Evolutionary conservation across 2,888 invertebrate genomes (phyloP), one percentile per base, ranked within the genome.

Genomic region (Epirrhoe alternata): DNA sequence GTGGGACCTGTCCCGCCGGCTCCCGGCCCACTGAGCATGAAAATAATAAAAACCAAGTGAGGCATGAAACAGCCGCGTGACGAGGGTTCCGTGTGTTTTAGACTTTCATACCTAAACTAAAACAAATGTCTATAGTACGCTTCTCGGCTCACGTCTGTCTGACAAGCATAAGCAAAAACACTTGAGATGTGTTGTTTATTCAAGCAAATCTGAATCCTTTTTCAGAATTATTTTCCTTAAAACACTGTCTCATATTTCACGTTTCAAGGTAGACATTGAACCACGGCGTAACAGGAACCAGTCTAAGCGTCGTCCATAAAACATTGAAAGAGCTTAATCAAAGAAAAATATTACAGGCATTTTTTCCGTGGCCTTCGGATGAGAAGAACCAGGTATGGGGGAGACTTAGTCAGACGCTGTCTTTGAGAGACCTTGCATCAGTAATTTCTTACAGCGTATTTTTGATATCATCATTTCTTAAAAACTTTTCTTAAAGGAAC

Each of bases 21-120:
- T 5, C 63, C 63, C 64, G 62, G 70, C 66, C 64, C 68, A 73
- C 63, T 69, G 71, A 71, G 68, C 71, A 63, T 70, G 69, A 69
- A 70, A 73, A 74, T 70, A 74, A 74, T 74, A 74, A 74, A 74
- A 70, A 74, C 54, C 63, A 69, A 70, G 73, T 59, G 59, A 62
- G 68, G 56, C 73, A 69, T 65, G 64, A 70, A 74, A 71, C 68
- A 55, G 59, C 55, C 60, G 66, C 55, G 70, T 74, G 71, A 74
- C 72, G 67, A 70, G 74, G 74, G 74, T 74, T 56, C 65, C 66
- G 55, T 54, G 63, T 61, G 64, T 55, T 66, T 67, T 66, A 69
- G 64, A 66, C 58, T 66, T 68, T 56, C 55, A 64, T 64, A 50
- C 51, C 60, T 53, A 61, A 47, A 47, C 7, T 60, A 50, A 66